These are phyloP conservation scores for Mellilla xanthometata DNA, from an alignment of 2,888 invertebrate genomes.

Conservation along the genomic window DNA sequence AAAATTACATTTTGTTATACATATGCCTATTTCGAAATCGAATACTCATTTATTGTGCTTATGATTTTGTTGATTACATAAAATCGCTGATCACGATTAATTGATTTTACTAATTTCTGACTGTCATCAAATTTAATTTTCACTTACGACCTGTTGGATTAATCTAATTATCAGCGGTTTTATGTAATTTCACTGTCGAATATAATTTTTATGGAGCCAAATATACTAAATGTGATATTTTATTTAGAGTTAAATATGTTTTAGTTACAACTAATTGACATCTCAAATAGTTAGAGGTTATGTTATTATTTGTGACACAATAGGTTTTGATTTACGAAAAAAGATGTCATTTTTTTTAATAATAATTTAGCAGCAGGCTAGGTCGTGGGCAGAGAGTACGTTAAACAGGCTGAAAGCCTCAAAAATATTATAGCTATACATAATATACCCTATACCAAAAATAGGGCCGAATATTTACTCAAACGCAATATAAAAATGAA, in stretches of 20 bases:
- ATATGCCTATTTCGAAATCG: no score
- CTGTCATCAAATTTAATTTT: slow-evolving; percentile 17
- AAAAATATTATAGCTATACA: slow-evolving; percentile 21
- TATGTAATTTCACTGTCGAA: slow-evolving; percentile 17
- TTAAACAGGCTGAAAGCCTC: slow-evolving; percentile 33
- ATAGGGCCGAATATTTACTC: slow-evolving; percentile 23
- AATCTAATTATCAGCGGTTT: slow-evolving; percentile 25
- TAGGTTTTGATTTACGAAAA: slow-evolving; percentile 1
- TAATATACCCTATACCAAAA: slow-evolving; percentile 27
- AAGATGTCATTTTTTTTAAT: not conserved
- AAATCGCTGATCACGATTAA: slow-evolving; percentile 15
- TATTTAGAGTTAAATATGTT: slow-evolving; percentile 26
- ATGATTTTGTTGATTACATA: slow-evolving; percentile 14
- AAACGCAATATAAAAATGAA: slow-evolving; percentile 41
- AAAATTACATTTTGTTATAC: no score
- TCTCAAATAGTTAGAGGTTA: no score
- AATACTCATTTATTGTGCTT: not conserved
- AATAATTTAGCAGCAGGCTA: slow-evolving; percentile 23
- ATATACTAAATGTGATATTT: slow-evolving; percentile 35
- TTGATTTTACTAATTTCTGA: slow-evolving; percentile 10
- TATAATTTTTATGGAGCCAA: slow-evolving; percentile 27
- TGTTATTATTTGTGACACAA: no score
- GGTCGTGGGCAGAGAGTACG: slow-evolving; percentile 28
- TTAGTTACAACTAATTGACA: slow-evolving; percentile 6
- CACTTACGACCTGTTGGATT: slow-evolving; percentile 24